phyloP scores from a whole-genome alignment of 2,797 vertebrate species.

The Myotis myotis region DNA sequence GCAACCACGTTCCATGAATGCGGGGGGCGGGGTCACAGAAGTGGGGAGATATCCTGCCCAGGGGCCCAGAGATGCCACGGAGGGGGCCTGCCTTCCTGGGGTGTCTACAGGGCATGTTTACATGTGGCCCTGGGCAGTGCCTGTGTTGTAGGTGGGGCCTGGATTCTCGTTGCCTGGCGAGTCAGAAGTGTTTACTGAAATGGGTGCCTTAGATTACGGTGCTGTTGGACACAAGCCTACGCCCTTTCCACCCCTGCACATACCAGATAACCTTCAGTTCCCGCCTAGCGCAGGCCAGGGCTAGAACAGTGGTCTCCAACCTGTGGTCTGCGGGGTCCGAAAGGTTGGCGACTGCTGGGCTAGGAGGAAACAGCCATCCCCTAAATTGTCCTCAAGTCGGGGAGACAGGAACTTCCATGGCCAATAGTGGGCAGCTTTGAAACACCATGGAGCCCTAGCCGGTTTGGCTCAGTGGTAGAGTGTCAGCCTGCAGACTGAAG shows the following conservation, averaged over 20 bases:
- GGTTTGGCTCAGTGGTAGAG: no score
- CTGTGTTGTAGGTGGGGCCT: not conserved
- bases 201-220: accelerated
- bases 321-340: no score
- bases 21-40: not conserved
- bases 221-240: not conserved
- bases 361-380: not conserved
- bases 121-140: not conserved
- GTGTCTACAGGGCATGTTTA: not conserved
- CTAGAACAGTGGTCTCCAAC: no score
- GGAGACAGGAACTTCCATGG: not conserved
- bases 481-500: no score
- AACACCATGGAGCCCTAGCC: no score
- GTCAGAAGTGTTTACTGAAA: not conserved
- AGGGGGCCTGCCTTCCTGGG: not conserved
- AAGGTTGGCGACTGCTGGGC: no score
- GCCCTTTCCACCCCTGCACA: not conserved
- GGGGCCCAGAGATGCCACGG: not conserved
- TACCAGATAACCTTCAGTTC: not conserved
- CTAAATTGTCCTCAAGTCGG: not conserved
- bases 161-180: not conserved
- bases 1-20: accelerated
- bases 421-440: not conserved
- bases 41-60: not conserved
- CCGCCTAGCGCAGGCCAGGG: not conserved